Conservation (phyloP, 2,888 invertebrate species). For the Apoderus coryli region DNA sequence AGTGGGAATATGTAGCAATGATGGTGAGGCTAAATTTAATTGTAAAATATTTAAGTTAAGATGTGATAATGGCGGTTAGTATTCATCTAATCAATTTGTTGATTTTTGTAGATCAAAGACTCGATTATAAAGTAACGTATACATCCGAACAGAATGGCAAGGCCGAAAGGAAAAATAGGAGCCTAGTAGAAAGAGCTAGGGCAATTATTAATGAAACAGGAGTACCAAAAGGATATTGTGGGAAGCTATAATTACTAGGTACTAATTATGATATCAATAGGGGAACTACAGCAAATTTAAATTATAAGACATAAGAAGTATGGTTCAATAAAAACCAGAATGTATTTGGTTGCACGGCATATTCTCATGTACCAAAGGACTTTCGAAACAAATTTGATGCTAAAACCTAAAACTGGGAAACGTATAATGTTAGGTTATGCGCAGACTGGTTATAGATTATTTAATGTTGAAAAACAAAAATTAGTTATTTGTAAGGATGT, state of each 20-base stretch:
- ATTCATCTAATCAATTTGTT: background rate
- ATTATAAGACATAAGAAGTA: constrained; percentile 10
- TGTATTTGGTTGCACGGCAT: constrained; percentile 13
- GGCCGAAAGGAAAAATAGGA: constrained; percentile 1
- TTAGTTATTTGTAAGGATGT: constrained; percentile 8
- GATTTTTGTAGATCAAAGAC: background rate
- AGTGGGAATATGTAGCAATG: too few species aligned
- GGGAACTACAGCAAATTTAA: background rate
- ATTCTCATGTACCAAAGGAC: constrained; percentile 11
- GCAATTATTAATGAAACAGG: background rate
- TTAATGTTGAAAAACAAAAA: constrained; percentile 7
- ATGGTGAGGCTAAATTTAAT: constrained; percentile 1
- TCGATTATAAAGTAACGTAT: constrained; percentile 1
- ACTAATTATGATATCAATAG: background rate
- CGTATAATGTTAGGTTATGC: constrained; percentile 10
- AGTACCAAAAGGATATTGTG: constrained; percentile 1
- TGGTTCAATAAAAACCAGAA: constrained; percentile 12
- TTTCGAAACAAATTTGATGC: constrained; percentile 13
- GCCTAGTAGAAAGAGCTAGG: constrained; percentile 1
- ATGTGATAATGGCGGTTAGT: constrained; percentile 2
- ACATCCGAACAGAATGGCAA: constrained; percentile 2
- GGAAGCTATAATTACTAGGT: too few species aligned
- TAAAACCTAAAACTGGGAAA: constrained; percentile 9
- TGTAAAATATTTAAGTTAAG: background rate
- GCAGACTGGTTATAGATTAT: constrained; percentile 9